Evolutionary conservation across 2,113 vertebrate genomes (phyloP).

Genomic region (Psephotus haematonotus): DNA sequence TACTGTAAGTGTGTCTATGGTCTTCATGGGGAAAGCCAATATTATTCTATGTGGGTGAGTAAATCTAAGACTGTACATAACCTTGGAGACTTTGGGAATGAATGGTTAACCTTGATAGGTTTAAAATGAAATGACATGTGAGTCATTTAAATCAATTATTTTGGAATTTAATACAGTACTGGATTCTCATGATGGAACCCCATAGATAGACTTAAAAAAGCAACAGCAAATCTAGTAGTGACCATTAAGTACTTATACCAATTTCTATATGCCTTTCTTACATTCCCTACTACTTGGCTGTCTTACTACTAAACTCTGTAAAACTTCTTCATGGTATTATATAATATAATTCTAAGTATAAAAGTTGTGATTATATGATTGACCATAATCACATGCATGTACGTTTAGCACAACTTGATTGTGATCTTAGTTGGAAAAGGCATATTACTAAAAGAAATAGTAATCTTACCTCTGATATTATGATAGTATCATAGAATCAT

Average conservation of each 20-base stretch:
- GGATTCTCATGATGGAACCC: neutral
- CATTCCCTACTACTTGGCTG: neutral
- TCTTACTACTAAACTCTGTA: neutral
- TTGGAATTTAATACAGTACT: neutral
- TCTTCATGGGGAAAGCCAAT: neutral
- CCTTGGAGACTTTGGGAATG: neutral
- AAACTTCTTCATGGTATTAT: neutral
- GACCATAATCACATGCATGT: neutral
- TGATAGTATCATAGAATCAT: neutral
- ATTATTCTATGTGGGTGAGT: neutral
- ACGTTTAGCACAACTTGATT: neutral
- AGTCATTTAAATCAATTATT: neutral
- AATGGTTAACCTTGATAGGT: neutral
- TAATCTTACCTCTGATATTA: conserved; percentile 22
- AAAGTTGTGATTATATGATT: neutral
- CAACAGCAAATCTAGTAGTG: neutral
- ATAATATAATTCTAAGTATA: neutral
- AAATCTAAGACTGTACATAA: neutral
- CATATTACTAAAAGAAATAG: neutral
- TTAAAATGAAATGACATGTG: neutral
- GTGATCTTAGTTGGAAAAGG: neutral
- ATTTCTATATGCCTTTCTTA: neutral
- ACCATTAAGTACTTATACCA: neutral
- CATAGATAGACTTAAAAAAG: neutral
- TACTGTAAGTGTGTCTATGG: neutral